Base-by-base conservation (phyloP, 2,113 vertebrate species). In the Gasterosteus nipponicus region DNA sequence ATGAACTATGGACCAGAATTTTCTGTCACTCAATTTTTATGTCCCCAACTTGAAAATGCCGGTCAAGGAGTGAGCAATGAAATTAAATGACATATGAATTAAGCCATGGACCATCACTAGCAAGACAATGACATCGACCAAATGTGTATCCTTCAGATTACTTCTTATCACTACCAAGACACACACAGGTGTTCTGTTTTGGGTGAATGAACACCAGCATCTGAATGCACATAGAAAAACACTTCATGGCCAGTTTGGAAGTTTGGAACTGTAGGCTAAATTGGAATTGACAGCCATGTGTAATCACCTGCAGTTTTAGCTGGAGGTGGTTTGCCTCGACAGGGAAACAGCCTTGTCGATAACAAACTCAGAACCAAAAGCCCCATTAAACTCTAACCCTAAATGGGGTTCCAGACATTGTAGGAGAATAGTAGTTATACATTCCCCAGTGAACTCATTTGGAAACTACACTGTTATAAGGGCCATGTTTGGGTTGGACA, bases 51-150 rank as follows among this genome's bases (percentile, higher is more conserved):
- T 86, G 84, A 91, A 93, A 91, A 93, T 93, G 92, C 85, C 92
- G 92, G 87, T 93, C 92, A 92, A 89, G 91, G 80, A 94, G 91
- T 87, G 87, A 81, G 76, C 76, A 92, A 38, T 38, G 35, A 38
- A 38, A 38, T 38, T 38, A 93, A 93, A 93, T 94, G 86, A 92
- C 94, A 94, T 92, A 91, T 92, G 90, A 92, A 94, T 93, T 89
- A 75, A 89, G 84, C 78, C 83, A 69, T 66, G 58, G 85, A 90
- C 91, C 91, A 90, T 92, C 88, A 89, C 80, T 79, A 19, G 84
- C 89, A 88, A 91, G 92, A 92, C 91, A 94, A 92, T 91, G 84
- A 89, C 89, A 91, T 84, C 83, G 75, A 71, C 88, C 84, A 89
- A 92, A 93, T 91, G 83, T 92, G 89, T 90, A 83, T 88, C 85